Evolutionary conservation across 2,113 vertebrate species (phyloP).

Genomic region (Mastomys coucha): DNA sequence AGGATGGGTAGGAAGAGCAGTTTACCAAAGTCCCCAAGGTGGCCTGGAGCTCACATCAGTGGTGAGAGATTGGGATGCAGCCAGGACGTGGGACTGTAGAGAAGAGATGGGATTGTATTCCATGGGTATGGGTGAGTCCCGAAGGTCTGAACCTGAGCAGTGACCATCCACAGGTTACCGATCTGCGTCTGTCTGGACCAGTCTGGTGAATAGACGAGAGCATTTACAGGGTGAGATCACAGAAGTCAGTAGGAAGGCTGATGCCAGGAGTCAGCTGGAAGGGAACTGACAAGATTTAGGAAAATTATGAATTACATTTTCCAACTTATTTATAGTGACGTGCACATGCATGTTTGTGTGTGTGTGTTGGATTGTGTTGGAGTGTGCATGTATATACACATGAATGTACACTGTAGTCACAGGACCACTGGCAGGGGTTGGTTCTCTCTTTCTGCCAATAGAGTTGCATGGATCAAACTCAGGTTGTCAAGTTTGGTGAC

Average conservation of each 20-base stretch:
- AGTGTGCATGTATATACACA: background rate
- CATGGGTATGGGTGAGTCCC: background rate
- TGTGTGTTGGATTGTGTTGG: background rate
- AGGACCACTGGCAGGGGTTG: background rate
- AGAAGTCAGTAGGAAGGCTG: background rate
- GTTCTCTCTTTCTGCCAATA: background rate
- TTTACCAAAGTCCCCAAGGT: background rate
- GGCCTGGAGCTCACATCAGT: background rate
- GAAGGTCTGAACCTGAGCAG: background rate
- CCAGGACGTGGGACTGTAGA: background rate
- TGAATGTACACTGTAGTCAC: background rate
- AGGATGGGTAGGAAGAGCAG: background rate
- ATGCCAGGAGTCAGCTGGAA: background rate
- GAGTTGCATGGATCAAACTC: background rate
- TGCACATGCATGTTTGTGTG: fast-evolving
- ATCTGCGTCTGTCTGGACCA: background rate
- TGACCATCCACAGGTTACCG: background rate
- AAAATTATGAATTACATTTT: background rate
- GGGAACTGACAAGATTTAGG: background rate
- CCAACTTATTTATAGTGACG: background rate
- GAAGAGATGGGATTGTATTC: background rate
- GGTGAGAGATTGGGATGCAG: background rate
- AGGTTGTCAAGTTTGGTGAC: background rate
- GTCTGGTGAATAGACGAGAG: background rate
- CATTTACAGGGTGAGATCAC: background rate